Conservation (phyloP, 2,888 invertebrate species). For the Chironomus tentans region DNA sequence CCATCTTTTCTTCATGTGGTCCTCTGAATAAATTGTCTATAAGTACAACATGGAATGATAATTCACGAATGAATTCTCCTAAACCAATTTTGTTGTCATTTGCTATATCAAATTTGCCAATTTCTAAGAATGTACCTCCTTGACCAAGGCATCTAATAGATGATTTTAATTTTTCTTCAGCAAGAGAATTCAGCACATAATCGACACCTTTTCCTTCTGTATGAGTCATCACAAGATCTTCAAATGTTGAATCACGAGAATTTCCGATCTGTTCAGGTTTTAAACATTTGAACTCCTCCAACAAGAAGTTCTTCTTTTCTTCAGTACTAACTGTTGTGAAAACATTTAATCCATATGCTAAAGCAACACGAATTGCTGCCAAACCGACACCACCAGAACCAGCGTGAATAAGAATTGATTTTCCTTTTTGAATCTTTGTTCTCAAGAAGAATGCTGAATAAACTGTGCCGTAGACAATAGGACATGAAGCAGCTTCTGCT, state of each 20-base stretch:
- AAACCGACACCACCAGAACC: constrained; percentile 66
- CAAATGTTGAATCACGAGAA: constrained; percentile 79
- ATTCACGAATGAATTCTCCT: constrained; percentile 59
- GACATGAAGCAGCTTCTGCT: constrained; percentile 66
- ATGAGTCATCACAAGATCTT: constrained; percentile 66
- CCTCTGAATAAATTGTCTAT: constrained; percentile 58
- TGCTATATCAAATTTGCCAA: constrained; percentile 75
- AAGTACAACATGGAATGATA: constrained; percentile 68
- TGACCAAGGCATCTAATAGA: constrained; percentile 52
- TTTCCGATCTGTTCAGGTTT: constrained; percentile 68
- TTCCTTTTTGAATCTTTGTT: constrained; percentile 37
- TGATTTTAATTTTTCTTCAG: constrained; percentile 80
- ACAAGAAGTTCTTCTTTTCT: constrained; percentile 55
- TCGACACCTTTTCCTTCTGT: constrained; percentile 86
- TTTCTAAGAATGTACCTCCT: constrained; percentile 68
- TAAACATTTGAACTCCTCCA: constrained; percentile 46
- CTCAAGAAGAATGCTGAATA: constrained; percentile 45
- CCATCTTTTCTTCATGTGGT: constrained; percentile 45
- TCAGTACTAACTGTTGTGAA: constrained; percentile 61
- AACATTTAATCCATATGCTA: constrained; percentile 54
- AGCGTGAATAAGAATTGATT: constrained; percentile 47
- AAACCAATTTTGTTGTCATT: constrained; percentile 55
- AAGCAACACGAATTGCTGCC: constrained; percentile 65
- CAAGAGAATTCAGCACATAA: constrained; percentile 80
- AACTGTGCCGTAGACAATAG: constrained; percentile 64